A percentile compares a stretch with the other conserved stretches of the same genome.
phyloP scores from a whole-genome alignment of 2,797 vertebrate genomes.

The Meda fulgida region DNA sequence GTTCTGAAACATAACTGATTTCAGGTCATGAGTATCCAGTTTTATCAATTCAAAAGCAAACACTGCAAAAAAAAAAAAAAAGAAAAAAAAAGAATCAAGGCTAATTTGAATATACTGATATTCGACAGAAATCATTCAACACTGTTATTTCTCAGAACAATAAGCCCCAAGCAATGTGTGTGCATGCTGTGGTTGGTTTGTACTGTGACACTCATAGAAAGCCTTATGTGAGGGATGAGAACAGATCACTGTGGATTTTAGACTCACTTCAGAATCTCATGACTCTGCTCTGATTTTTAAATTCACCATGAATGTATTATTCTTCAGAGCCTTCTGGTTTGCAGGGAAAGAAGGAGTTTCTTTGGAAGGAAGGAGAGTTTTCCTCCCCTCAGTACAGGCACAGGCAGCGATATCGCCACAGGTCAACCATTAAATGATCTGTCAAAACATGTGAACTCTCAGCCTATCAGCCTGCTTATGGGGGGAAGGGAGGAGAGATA shows the following conservation, averaged over 20 bases:
- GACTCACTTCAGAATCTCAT: not conserved
- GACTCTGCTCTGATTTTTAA: conserved; percentile 26
- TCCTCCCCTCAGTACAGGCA: conserved; percentile 14
- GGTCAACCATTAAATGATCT: conserved; percentile 39
- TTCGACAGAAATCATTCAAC: not conserved
- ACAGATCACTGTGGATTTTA: not conserved
- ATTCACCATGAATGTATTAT: not conserved
- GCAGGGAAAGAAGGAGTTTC: conserved; percentile 6
- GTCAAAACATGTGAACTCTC: conserved; percentile 52
- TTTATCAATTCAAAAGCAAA: not conserved
- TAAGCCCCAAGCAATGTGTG: not conserved
- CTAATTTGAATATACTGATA: conserved; percentile 18
- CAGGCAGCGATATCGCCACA: conserved; percentile 37
- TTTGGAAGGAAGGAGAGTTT: conserved; percentile 18
- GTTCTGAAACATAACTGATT: not conserved
- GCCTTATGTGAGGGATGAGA: not conserved
- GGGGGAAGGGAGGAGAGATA: conserved; percentile 30
- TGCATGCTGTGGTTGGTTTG: not conserved
- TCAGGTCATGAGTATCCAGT: not conserved
- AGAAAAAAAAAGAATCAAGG: not conserved
- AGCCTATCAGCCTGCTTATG: conserved; percentile 20
- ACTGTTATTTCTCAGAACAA: not conserved
- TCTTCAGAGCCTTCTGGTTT: not conserved
- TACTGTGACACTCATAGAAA: not conserved
- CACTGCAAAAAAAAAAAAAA: not conserved